Percentiles rank a stretch among this genome's conserved stretches.
These are phyloP conservation scores for Cotesia vestalis DNA, from an alignment of 1,140 invertebrate species.

Conservation along the genomic window DNA sequence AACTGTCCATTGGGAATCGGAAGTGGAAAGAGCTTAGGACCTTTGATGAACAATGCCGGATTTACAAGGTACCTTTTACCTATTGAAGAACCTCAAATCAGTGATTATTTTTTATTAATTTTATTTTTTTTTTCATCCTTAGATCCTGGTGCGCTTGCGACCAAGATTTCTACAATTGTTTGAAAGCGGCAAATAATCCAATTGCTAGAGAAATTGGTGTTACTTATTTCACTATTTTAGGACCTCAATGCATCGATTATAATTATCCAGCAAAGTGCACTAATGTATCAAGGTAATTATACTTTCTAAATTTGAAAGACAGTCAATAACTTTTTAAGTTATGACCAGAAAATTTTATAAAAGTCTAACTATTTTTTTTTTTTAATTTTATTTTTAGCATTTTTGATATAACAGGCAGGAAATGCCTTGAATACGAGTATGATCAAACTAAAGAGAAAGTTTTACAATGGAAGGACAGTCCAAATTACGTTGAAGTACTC, in stretches of 20 bases:
- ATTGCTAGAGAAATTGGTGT: slow-evolving; percentile 66
- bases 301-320: slow-evolving; percentile 22
- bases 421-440: slow-evolving; percentile 65
- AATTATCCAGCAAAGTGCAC: slow-evolving; percentile 67
- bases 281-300: slow-evolving; percentile 59
- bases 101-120: too few relatives aligned
- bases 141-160: slow-evolving; percentile 72
- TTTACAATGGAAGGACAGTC: slow-evolving; percentile 70
- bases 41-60: background rate
- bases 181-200: slow-evolving; percentile 61
- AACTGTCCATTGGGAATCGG: background rate
- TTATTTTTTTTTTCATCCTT: background rate
- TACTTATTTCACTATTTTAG: slow-evolving; percentile 68
- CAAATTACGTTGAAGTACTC: slow-evolving; percentile 49
- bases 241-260: slow-evolving; percentile 67
- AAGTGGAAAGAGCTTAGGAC: background rate
- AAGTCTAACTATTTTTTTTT: too few relatives aligned
- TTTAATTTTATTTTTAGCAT: slow-evolving; percentile 57
- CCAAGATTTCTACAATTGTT: slow-evolving; percentile 66
- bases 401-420: slow-evolving; percentile 50
- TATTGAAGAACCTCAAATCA: background rate
- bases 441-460: slow-evolving; percentile 63
- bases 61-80: background rate
- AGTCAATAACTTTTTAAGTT: too few relatives aligned
- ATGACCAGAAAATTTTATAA: too few relatives aligned